Evolutionary conservation across 2,888 invertebrate genomes (phyloP).

Genomic region (Troides helena): DNA sequence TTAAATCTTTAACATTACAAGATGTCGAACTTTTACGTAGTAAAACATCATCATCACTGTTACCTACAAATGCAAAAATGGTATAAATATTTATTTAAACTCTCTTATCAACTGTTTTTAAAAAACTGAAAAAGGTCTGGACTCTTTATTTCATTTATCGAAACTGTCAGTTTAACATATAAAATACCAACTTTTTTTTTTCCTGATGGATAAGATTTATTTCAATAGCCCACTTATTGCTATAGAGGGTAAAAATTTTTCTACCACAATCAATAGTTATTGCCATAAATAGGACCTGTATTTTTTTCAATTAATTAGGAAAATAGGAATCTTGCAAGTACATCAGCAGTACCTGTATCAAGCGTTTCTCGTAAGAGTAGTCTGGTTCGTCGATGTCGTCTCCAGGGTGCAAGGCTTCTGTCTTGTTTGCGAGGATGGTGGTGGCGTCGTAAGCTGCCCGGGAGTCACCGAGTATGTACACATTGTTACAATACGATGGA

Average conservation of each 20-base stretch:
- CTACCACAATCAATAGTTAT: not conserved
- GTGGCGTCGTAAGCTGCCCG: conserved; percentile 64
- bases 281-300: not conserved
- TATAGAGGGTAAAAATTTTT: too few relatives aligned
- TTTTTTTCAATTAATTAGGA: conserved; percentile 31
- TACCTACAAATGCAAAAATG: conserved; percentile 13
- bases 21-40: conserved; percentile 60
- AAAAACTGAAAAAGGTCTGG: not conserved
- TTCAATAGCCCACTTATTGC: too few relatives aligned
- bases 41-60: conserved; percentile 47
- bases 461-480: conserved; percentile 53
- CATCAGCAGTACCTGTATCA: conserved; percentile 47
- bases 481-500: not conserved
- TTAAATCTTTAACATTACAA: conserved; percentile 59
- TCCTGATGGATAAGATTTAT: too few relatives aligned
- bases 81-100: conserved; percentile 5
- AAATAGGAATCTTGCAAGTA: conserved; percentile 43
- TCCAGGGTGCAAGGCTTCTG: conserved; percentile 59
- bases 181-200: not conserved
- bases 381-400: conserved; percentile 58
- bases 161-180: not conserved
- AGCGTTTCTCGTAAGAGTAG: conserved; percentile 53
- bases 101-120: not conserved
- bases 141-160: not conserved
- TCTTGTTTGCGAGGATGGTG: conserved; percentile 68